Percentiles rank a stretch among this genome's conserved stretches.
Conservation (phyloP, 1,140 invertebrate species). For the Aphidius gifuensis region DNA sequence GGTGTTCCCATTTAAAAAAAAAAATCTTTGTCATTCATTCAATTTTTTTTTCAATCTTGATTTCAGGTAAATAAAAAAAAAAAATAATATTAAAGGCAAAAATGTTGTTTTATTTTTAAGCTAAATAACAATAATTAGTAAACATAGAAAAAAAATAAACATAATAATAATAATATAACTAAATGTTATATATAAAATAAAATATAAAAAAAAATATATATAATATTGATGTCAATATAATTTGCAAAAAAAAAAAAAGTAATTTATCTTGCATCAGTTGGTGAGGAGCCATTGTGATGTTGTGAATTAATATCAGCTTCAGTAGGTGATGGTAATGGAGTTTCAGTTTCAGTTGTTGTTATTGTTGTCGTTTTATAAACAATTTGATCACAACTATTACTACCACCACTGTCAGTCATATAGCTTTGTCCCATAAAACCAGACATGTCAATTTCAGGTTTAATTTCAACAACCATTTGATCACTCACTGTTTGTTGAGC, state of each 20-base stretch:
- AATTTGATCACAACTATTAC: constrained; percentile 48
- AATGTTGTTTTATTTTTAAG: no score
- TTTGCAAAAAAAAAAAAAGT: not conserved
- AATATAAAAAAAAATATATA: not conserved
- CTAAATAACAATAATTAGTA: no score
- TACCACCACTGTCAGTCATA: constrained; percentile 40
- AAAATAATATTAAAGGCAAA: no score
- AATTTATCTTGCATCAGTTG: constrained; percentile 49
- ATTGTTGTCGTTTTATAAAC: constrained; percentile 39
- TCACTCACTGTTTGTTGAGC: constrained; percentile 30
- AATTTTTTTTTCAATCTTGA: no score
- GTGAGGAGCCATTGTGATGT: constrained; percentile 43
- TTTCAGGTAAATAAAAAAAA: no score
- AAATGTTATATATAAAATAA: not conserved
- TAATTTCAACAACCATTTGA: constrained; percentile 45
- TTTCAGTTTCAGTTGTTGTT: constrained; percentile 27
- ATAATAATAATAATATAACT: no score
- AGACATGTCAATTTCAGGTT: constrained; percentile 43
- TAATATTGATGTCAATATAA: not conserved
- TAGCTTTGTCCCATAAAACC: constrained; percentile 37
- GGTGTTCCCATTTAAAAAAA: no score
- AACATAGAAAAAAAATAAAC: no score
- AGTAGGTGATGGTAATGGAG: constrained; percentile 43
- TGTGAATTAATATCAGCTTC: constrained; percentile 39
- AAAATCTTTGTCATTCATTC: no score